Conservation (phyloP, 2,113 vertebrate genomes). For the Microcebus murinus region DNA sequence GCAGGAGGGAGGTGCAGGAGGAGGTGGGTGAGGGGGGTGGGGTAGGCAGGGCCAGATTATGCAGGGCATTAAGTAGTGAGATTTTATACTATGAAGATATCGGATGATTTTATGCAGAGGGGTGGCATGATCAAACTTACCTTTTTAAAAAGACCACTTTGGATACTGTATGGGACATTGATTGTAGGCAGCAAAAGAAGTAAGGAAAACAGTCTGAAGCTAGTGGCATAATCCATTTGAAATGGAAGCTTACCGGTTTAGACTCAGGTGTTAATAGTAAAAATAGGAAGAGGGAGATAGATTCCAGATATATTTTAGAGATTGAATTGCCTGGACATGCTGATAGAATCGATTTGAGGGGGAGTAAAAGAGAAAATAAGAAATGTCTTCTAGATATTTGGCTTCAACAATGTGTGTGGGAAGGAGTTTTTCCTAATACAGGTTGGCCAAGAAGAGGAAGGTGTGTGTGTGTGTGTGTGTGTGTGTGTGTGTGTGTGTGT, state of each 20-base stretch:
- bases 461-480: background rate
- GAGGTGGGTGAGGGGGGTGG: no score
- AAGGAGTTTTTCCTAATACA: background rate
- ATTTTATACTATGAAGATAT: background rate
- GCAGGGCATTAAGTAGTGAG: background rate
- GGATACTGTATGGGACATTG: background rate
- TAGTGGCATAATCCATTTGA: background rate
- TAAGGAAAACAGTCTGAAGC: background rate
- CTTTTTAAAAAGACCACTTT: background rate
- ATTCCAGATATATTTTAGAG: background rate
- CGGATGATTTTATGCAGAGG: background rate
- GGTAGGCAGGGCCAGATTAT: no score
- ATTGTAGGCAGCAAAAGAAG: background rate
- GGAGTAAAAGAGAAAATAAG: background rate
- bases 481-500: background rate
- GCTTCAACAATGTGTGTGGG: background rate
- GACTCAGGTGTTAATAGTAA: background rate
- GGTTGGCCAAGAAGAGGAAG: background rate
- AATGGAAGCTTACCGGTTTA: background rate
- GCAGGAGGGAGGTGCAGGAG: accelerated
- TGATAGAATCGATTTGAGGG: background rate
- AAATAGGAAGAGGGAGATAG: background rate
- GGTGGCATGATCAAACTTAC: background rate
- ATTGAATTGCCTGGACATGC: background rate
- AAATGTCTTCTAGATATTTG: background rate